These are phyloP conservation scores for Etheostoma nigrum DNA, from an alignment of 2,797 vertebrate genomes.

Conservation along the genomic window DNA sequence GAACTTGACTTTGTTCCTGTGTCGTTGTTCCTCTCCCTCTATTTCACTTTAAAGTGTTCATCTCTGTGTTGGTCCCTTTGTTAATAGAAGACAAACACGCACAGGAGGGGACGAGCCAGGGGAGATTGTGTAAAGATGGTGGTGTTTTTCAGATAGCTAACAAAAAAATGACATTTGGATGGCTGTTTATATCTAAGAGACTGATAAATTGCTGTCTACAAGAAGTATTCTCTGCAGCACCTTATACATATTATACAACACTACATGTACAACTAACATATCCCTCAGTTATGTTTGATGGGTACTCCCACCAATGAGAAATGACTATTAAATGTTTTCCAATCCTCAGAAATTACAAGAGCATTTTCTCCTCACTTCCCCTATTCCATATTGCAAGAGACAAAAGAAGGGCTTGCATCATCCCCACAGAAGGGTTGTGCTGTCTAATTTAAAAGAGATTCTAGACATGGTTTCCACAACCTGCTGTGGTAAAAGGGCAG, in stretches of 20 bases:
- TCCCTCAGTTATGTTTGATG: background rate
- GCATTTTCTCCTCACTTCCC: constrained; percentile 8
- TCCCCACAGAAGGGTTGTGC: constrained; percentile 27
- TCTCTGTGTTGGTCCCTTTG: constrained; percentile 10
- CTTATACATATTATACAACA: background rate
- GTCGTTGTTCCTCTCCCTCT: background rate
- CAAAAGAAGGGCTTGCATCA: constrained; percentile 71
- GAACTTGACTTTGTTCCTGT: background rate
- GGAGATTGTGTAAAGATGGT: constrained; percentile 4
- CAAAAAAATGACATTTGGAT: constrained; percentile 1
- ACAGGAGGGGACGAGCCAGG: constrained; percentile 7
- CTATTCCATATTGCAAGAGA: constrained; percentile 65
- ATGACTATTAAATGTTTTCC: constrained; percentile 33
- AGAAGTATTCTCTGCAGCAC: constrained; percentile 1
- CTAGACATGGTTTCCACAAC: constrained; percentile 34
- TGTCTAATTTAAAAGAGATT: constrained; percentile 50
- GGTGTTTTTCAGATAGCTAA: constrained; percentile 21
- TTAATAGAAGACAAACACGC: constrained; percentile 33
- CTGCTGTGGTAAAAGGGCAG: constrained; percentile 35
- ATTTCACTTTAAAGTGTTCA: background rate
- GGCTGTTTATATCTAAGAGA: constrained; percentile 19
- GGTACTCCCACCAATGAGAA: constrained; percentile 14
- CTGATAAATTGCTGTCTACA: background rate
- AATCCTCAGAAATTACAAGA: constrained; percentile 32
- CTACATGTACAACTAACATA: background rate